A percentile compares a stretch with the other conserved stretches of the same genome.
Evolutionary conservation across 2,113 vertebrate species (phyloP).

Genomic region (Eclectus roratus): DNA sequence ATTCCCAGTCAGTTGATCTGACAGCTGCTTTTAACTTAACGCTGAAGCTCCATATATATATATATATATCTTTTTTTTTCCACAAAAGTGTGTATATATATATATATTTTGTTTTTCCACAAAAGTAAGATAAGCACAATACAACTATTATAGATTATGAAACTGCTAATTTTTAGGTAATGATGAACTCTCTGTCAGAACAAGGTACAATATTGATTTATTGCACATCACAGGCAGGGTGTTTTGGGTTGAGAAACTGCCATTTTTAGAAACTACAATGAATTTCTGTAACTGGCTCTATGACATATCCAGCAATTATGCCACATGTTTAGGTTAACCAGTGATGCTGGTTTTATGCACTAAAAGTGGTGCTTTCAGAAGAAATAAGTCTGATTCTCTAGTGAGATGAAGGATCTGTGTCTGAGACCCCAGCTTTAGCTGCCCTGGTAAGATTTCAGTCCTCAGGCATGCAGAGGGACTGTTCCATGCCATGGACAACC

Average conservation of each 20-base stretch:
- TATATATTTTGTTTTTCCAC: not conserved
- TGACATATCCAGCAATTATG: not conserved
- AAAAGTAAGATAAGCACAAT: not conserved
- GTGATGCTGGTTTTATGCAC: not conserved
- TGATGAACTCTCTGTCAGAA: not conserved
- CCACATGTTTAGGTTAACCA: not conserved
- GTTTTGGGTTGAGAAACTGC: not conserved
- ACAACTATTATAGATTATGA: not conserved
- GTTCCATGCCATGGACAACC: not conserved
- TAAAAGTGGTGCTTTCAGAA: not conserved
- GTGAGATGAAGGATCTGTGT: not conserved
- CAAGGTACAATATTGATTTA: not conserved
- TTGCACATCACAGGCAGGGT: not conserved
- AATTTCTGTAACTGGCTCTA: not conserved
- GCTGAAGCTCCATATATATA: not conserved
- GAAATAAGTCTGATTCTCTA: not conserved
- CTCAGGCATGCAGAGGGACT: fast-evolving
- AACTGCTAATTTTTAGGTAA: not conserved
- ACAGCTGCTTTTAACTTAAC: not conserved
- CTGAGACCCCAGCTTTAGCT: not conserved
- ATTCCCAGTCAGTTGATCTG: not conserved
- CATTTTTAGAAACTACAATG: not conserved
- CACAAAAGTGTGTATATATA: not conserved
- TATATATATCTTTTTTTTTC: not conserved
- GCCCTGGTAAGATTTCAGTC: not conserved